Evolutionary conservation across 2,113 vertebrate species (phyloP).

Genomic region (Muntiacus reevesi): DNA sequence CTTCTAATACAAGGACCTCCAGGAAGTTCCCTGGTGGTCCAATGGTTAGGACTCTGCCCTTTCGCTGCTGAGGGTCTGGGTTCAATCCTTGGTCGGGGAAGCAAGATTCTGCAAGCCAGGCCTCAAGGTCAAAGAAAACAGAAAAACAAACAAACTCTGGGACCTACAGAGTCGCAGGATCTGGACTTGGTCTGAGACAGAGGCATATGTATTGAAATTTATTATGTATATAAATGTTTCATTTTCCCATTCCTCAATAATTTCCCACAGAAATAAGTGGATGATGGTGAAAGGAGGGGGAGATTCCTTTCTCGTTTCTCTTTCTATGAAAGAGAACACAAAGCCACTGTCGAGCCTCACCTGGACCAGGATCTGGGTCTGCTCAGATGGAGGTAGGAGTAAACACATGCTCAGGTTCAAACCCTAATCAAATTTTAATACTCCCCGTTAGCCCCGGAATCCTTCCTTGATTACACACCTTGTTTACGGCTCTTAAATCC

Average conservation of each 20-base stretch:
- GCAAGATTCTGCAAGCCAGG: background rate
- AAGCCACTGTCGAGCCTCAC: accelerated
- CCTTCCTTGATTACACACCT: background rate
- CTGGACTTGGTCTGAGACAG: background rate
- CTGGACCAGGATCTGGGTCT: background rate
- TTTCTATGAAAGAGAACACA: background rate
- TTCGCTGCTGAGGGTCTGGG: background rate
- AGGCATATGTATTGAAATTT: background rate
- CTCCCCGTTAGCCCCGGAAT: background rate
- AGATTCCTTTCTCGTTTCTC: background rate
- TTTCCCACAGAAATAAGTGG: background rate
- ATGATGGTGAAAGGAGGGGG: background rate
- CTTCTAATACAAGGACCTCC: background rate
- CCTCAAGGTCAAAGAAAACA: background rate
- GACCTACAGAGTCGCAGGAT: background rate
- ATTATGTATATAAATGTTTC: background rate
- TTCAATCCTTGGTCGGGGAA: background rate
- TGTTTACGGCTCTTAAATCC: background rate
- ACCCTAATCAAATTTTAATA: background rate
- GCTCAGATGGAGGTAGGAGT: background rate
- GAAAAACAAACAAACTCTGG: background rate
- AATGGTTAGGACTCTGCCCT: background rate
- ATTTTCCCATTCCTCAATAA: background rate
- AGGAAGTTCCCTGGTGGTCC: background rate
- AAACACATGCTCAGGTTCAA: background rate